Evolutionary conservation across 92 coral and sea anemone species (phyloP).

Genomic region (Epizoanthus rinbou): DNA sequence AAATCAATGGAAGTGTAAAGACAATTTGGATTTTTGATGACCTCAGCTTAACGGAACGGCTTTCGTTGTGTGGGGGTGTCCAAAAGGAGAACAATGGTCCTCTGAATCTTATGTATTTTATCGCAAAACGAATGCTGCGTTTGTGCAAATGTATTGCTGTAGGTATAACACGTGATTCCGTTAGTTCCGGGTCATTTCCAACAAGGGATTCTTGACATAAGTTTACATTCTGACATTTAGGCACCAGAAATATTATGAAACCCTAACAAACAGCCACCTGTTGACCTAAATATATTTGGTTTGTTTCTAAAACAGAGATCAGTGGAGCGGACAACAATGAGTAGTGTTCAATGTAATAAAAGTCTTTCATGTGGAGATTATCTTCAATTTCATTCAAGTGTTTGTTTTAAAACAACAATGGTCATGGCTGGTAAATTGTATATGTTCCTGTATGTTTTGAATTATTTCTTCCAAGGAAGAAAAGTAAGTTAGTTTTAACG

Average conservation of each 20-base stretch:
- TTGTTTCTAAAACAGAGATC: neutral
- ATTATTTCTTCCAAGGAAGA: neutral
- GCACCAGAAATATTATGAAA: slow-evolving; percentile 11
- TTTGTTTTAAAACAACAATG: no score
- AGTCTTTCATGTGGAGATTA: neutral
- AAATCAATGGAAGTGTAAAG: neutral
- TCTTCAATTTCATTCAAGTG: neutral
- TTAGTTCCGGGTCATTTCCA: neutral
- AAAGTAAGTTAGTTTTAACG: neutral
- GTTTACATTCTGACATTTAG: neutral
- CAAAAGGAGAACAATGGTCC: neutral
- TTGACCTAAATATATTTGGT: neutral
- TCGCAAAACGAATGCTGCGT: neutral
- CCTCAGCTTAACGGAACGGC: slow-evolving; percentile 35
- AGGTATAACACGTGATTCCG: neutral
- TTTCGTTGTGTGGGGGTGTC: neutral
- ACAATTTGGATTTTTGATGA: slow-evolving; percentile 7
- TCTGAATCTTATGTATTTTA: neutral
- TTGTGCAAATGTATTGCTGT: neutral
- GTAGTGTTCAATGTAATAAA: neutral
- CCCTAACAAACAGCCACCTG: slow-evolving; percentile 40
- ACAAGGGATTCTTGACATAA: neutral
- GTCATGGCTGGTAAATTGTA: neutral
- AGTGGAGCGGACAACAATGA: neutral
- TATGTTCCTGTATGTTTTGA: neutral